Evolutionary conservation across 2,113 vertebrate genomes (phyloP), one percentile per base, ranked within the genome.

Genomic region (Perca schrenkii): DNA sequence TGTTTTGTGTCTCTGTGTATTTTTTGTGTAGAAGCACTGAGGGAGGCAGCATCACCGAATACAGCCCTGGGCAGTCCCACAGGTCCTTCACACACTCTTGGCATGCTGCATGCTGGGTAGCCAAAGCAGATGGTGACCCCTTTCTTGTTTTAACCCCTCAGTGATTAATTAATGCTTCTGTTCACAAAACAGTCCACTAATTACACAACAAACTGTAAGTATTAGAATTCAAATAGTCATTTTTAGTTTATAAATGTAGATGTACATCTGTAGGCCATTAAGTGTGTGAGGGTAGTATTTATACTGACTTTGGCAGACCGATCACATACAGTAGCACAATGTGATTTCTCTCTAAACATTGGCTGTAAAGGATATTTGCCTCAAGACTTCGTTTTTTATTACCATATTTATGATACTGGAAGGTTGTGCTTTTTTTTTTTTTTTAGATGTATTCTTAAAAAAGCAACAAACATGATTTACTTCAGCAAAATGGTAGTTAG

Each of bases 71-170:
- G 65, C 54, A 66, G 73, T 83, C 88, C 79, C 85, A 72, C 46
- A 70, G 89, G 82, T 83, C 70, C 34, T 61, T 63, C 36, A 84
- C 68, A 82, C 77, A 77, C 66, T 82, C 57, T 66, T 79, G 72
- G 70, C 79, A 63, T 72, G 19, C 61, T 73, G 53, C 58, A 82
- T 79, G 70, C 58, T 70, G 64, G 40, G 66, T 50, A 64, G 58
- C 66, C 56, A 70, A 79, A 89, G 65, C 85, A 89, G 85, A 92
- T 88, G 89, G 86, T 84, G 79, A 83, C 67, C 58, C 21, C 40
- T 77, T 69, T 76, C 67, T 71, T 72, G 13, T 58, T 89, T 77
- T 68, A 79, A 72, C 61, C 57, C 47, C 8, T 87, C 36, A 61
- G 81, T 85, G 72, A 80, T 68, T 83, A 66, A 82, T 73, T 71